Base-by-base conservation (phyloP, 1,140 invertebrate species). In the Brachionus sp. region DNA sequence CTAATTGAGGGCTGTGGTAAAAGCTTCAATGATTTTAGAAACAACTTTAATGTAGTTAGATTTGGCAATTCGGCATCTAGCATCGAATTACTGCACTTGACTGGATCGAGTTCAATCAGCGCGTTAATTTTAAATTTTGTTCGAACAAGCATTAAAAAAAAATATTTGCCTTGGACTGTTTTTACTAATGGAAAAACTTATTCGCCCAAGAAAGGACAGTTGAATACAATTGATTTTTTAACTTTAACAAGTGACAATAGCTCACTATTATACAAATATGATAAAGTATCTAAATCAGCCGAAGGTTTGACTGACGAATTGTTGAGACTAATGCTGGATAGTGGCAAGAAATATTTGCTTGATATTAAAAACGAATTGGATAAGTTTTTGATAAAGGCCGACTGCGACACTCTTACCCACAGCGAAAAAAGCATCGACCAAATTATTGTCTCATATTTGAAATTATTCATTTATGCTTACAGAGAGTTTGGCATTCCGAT, bases 151-250 rank as follows among this genome's bases (percentile, higher is more conserved):
- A 57, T 80, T 13, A 80, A 80, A 19, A 37, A 9, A 12, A 44
- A 37, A 5, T 57, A 80, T 62, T 66, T 80, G 13, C 77, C 77
- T 37, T 80, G 77, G 77, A 80, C 46, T 10, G 77, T 80, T 5
- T 80, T 35, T 12, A 80, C 77, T 6, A 57, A 39, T 16, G 77
- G 35, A 16, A 80, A 62, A n/a, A 64, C 50, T 42, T 80, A 80
- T 13, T 80, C 77, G 9, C 50, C 62, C 35, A 62, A 57, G 25
- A 80, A 57, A 42, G 77, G 77, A 19, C 77, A 80, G 35, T 5
- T 37, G 4, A 80, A 16, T 25, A 62, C 50, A 19, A 42, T 80
- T 25, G 77, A 80, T 25, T 62, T 80, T 57, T 42, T 80, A 23
- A 80, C 77, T 39, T 13, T 80, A 16, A 66, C 50, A 3, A 6